Base-by-base conservation (phyloP, 2,797 vertebrate genomes). In the Pelodytes ibericus region DNA sequence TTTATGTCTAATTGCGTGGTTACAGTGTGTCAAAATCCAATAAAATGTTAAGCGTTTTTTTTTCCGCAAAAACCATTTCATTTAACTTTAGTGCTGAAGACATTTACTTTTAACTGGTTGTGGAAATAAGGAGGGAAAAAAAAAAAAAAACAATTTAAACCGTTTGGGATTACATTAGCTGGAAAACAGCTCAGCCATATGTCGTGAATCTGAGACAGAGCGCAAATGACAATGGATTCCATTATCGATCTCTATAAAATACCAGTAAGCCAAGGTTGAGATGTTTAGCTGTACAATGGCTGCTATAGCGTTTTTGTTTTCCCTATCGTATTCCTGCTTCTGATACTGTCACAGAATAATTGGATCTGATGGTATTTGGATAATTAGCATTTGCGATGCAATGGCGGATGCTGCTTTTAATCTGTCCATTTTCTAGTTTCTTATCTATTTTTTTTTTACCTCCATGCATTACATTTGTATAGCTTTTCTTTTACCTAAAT, bases 401-500 rank as follows among this genome's bases (percentile, higher is more conserved):
- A 77, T 64, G 64, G 59, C 47, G 33, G 33, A 58, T 53, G 53
- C 18, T 60, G 9, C 64, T 44, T 29, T 15, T 24, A 67, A 67
- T 18, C 24, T 66, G 39, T 51, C 69, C 36, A 33, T 77, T 71
- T 64, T 30, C 33, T 22, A 15, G n/a, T 25, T 16, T 53, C 49
- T 53, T 41, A 29, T 33, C 33, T n/a, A 4, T 57, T 20, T 36
- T 47, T 63, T 29, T 71, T 33, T 30, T 26, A 47, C 44, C 49
- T 1, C 49, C 49, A 1, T 24, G 15, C 61, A 59, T 72, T 66
- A 36, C 53, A 33, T 24, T n/a, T 77, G 51, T 58, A 18, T 33
- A 26, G 27, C 68, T 72, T 77, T n/a, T n/a, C n/a, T n/a, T 59
- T 84, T 75, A 87, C 83, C 84, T 83, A 87, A 87, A 91, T 83